phyloP scores from a whole-genome alignment of 1,140 invertebrate genomes.

The Anadara kagoshimensis region DNA sequence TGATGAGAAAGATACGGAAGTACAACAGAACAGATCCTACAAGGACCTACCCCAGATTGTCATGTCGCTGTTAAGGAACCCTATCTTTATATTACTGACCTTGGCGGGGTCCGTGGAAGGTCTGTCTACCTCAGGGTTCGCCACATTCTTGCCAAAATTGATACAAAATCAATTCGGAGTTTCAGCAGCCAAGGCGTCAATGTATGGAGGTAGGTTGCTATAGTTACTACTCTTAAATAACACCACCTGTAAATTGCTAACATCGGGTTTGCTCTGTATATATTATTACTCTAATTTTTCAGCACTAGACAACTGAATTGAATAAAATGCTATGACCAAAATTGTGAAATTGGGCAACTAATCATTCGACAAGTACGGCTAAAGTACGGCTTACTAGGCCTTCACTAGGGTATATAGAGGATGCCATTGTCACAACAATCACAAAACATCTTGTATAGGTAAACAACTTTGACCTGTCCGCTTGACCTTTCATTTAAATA shows the following conservation, averaged over 20 bases:
- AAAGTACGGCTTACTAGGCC: no score
- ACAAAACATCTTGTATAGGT: no score
- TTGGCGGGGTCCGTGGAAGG: constrained; percentile 85
- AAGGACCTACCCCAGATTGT: constrained; percentile 37
- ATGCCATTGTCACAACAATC: no score
- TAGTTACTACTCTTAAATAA: not conserved
- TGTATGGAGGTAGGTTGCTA: constrained; percentile 81
- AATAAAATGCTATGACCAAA: no score
- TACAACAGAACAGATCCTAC: constrained; percentile 17
- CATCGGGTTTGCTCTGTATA: no score
- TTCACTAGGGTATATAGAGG: no score
- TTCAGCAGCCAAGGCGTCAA: constrained; percentile 82
- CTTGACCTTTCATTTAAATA: no score
- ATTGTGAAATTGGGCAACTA: no score
- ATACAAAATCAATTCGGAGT: constrained; percentile 89
- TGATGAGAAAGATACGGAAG: not conserved
- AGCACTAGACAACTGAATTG: no score
- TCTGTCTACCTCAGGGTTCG: constrained; percentile 84
- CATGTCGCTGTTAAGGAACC: constrained; percentile 80
- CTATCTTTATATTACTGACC: constrained; percentile 86
- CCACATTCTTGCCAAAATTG: constrained; percentile 86
- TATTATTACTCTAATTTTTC: no score
- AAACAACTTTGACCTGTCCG: no score
- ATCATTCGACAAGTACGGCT: no score
- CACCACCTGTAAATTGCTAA: not conserved